Conservation (phyloP, 2,888 invertebrate species). For the Macrophya annulata region DNA sequence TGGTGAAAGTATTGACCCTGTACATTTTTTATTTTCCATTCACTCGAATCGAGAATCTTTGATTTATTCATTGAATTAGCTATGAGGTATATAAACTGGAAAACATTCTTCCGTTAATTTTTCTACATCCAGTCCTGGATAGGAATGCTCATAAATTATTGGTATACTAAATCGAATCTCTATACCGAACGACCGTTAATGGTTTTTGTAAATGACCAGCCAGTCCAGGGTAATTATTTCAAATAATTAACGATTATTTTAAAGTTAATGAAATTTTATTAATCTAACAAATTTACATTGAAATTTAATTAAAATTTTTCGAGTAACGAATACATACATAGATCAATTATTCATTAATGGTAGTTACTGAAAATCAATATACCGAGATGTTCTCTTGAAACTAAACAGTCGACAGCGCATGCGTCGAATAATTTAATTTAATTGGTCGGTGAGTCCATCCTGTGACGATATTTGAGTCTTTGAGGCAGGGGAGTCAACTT, state of each 20-base stretch:
- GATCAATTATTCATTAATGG: background rate
- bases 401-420: no score
- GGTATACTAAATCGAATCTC: background rate
- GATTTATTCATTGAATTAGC: slow-evolving; percentile 44
- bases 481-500: no score
- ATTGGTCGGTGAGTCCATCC: no score
- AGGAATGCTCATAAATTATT: slow-evolving; percentile 31
- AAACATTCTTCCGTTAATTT: slow-evolving; percentile 24
- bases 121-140: slow-evolving; percentile 12
- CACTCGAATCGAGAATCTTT: background rate
- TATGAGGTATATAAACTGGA: slow-evolving; percentile 27
- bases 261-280: background rate
- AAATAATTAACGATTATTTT: background rate
- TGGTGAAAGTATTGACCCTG: slow-evolving; percentile 23
- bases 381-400: no score
- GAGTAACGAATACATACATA: background rate
- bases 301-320: background rate
- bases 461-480: no score
- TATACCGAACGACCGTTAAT: slow-evolving; percentile 23
- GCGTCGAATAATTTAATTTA: no score
- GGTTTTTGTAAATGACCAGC: background rate
- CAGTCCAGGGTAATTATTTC: background rate
- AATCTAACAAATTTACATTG: background rate
- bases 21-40: slow-evolving; percentile 10
- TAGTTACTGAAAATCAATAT: background rate